These are phyloP conservation scores for Petrocephalus microphthalmus DNA, from an alignment of 2,113 vertebrate species.

Conservation along the genomic window DNA sequence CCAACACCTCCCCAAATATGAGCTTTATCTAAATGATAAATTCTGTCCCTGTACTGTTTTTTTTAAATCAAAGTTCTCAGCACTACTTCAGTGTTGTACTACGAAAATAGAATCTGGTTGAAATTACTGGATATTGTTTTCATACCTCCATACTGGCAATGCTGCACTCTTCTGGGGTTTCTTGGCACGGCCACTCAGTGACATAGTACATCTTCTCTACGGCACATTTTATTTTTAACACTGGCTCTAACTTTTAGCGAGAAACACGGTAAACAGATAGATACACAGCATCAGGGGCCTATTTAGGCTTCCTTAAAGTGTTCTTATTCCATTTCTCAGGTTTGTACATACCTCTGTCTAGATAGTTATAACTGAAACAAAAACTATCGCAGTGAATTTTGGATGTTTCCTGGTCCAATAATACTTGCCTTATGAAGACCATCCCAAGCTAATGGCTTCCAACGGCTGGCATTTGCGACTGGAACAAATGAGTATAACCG, in stretches of 20 bases:
- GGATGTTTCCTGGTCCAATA: constrained; percentile 36
- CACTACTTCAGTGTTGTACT: not conserved
- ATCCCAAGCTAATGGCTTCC: constrained; percentile 16
- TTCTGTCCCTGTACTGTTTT: not conserved
- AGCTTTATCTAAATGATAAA: not conserved
- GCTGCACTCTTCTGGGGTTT: not conserved
- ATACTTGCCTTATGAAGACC: constrained; percentile 22
- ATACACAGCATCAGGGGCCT: not conserved
- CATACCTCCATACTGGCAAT: not conserved
- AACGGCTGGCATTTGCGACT: constrained; percentile 39
- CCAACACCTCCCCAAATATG: not conserved
- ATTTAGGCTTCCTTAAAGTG: not conserved
- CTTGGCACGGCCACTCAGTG: not conserved
- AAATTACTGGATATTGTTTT: not conserved
- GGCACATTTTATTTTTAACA: not conserved
- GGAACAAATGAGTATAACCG: constrained; percentile 42
- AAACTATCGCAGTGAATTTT: constrained; percentile 14
- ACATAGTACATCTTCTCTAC: not conserved
- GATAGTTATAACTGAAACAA: not conserved
- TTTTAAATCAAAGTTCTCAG: not conserved
- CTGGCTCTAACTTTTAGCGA: not conserved
- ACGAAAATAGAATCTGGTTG: not conserved
- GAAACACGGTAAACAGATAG: not conserved
- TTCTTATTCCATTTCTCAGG: not conserved
- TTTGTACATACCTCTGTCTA: not conserved